Evolutionary conservation across 2,113 vertebrate species (phyloP).

Genomic region (Sebastes fasciatus): DNA sequence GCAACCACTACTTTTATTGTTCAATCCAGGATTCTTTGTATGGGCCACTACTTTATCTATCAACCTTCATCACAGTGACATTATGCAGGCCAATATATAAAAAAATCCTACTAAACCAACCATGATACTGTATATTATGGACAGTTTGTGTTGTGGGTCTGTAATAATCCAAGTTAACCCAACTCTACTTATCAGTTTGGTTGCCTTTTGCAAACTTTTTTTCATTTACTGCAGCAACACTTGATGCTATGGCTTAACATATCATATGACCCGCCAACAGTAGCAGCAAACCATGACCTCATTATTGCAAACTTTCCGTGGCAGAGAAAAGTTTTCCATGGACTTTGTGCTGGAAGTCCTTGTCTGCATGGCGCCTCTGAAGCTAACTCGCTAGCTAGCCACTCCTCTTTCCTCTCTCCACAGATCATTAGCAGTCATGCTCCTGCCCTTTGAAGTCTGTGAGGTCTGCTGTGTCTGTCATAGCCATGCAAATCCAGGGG

Average conservation of each 20-base stretch:
- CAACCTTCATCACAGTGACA: neutral
- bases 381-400: slow-evolving; percentile 60
- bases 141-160: neutral
- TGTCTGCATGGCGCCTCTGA: slow-evolving; percentile 64
- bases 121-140: neutral
- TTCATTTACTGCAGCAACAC: neutral
- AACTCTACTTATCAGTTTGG: too few species aligned
- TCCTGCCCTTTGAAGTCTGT: slow-evolving; percentile 79
- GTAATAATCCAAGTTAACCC: neutral
- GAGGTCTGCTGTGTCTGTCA: slow-evolving; percentile 82
- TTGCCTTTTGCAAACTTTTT: neutral
- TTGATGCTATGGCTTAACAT: slow-evolving; percentile 3
- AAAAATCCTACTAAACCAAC: neutral
- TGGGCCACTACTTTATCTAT: neutral
- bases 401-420: slow-evolving; percentile 69
- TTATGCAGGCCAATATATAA: neutral
- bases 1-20: neutral
- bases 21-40: slow-evolving; percentile 1
- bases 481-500: slow-evolving; percentile 82
- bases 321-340: slow-evolving; percentile 55
- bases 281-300: slow-evolving; percentile 54
- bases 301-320: slow-evolving; percentile 56
- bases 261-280: slow-evolving; percentile 31
- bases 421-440: slow-evolving; percentile 82
- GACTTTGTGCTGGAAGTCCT: slow-evolving; percentile 54